These are phyloP conservation scores for Bradynema listronoti DNA, from an alignment of 1,140 invertebrate genomes.

Conservation along the genomic window DNA sequence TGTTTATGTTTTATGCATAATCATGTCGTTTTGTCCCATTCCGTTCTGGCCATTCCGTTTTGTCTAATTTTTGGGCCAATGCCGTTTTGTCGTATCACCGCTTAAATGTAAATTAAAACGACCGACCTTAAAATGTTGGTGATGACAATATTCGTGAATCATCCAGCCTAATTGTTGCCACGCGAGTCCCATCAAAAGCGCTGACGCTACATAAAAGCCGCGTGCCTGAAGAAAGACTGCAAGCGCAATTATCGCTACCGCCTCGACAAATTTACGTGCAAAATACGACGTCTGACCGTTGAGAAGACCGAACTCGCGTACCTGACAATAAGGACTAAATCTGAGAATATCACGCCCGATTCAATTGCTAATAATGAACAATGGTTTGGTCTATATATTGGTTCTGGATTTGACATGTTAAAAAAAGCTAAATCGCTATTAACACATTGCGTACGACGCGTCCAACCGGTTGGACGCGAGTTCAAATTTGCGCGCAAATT, in stretches of 20 bases:
- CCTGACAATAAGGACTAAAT: not conserved
- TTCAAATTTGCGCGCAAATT: constrained; percentile 1
- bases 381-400: not conserved
- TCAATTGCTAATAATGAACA: not conserved
- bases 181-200: constrained; percentile 53
- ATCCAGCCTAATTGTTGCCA: constrained; percentile 56
- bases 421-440: not conserved
- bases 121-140: constrained; percentile 49
- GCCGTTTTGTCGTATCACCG: not conserved
- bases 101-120: not conserved
- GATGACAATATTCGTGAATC: constrained; percentile 56
- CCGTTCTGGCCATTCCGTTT: too few relatives aligned
- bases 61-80: too few relatives aligned
- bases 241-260: constrained; percentile 35
- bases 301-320: constrained; percentile 45
- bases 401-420: not conserved
- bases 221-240: constrained; percentile 48
- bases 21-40: too few relatives aligned
- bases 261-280: constrained; percentile 46
- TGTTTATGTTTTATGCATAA: too few relatives aligned
- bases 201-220: constrained; percentile 43
- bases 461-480: too few relatives aligned
- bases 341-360: not conserved
- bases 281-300: constrained; percentile 44
- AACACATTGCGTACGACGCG: too few relatives aligned